Evolutionary conservation across 2,113 vertebrate species (phyloP), one percentile per base, ranked within the genome.

Genomic region (Chloebia gouldiae): DNA sequence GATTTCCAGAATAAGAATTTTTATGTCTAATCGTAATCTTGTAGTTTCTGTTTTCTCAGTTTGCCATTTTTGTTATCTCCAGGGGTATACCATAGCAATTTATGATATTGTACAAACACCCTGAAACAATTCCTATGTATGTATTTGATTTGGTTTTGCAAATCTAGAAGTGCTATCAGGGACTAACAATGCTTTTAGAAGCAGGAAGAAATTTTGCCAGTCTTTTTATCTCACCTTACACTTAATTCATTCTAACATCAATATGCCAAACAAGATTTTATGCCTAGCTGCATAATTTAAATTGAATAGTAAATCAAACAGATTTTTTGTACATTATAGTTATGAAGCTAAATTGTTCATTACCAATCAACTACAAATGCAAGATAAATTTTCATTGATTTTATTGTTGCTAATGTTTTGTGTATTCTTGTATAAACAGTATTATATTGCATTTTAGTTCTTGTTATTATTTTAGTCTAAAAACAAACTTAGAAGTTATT

Each of bases 241-340:
- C 11, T 70, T 45, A 78, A 81, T 78, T 86, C 4, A 81, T 85
- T 83, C 19, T 40, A 84, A 54, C 27, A 69, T 61, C 40, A 73
- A 78, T 78, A 91, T 89, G 57, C n/a, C 1, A 4, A 81, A 71
- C 21, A 81, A 84, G 33, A 60, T 47, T 88, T 95, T 66, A 54
- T 54, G 60, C 64, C 64, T 44, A 75, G 56, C 42, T 86, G 33
- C 64, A 78, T 47, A 11, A 65, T 86, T 90, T 85, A 82, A 90
- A 90, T 88, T 72, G 40, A 88, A 76, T 31, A 51, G 47, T 54
- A 92, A 90, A 92, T 81, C 30, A 94, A 90, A 92, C 28, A 70
- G 22, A 87, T 81, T 68, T 63, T 95, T 90, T 88, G 5, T 71
- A 82, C 64, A 82, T 92, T 71, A 60, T 25, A 72, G 63, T 64